Base-by-base conservation (phyloP, 92 coral and sea anemone species). In the Palythoa grandis region DNA sequence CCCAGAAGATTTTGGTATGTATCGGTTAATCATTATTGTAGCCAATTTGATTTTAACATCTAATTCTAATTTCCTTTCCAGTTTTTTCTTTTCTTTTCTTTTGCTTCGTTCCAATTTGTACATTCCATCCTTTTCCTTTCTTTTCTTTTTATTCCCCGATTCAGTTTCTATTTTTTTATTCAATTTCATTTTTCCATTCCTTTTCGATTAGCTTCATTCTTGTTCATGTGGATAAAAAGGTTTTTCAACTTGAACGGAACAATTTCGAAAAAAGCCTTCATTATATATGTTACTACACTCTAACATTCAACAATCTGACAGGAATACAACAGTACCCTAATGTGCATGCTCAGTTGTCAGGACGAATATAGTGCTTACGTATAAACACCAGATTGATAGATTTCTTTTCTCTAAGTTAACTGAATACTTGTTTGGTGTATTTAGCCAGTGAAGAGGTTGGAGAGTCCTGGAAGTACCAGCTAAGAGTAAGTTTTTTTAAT, bases 381-480 rank as follows among this genome's bases (percentile, higher is more conserved):
- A 29, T 1, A 29, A 29, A 29, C 35, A 29, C 35, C 35, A 29
- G 35, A 29, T 29, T 29, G 35, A 29, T 29, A 0, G 35, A 29
- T 29, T 29, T 29, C 35, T 29, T 29, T 29, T 29, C 35, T 29
- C 0, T 0, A 3, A 43, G 3, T 63, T 63, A 63, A 63, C 19
- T 63, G 69, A 63, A 11, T 63, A n/a, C 19, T 78, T 79, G 58
- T 72, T 77, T 58, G 23, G 37, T 77, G 2, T 77, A 56, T 65
- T 19, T 85, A 96, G 98, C 92, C 9, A 93, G 84, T 74, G 98
- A 96, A 83, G 98, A 96, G 40, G 98, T 91, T 65, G 98, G 98
- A 10, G 98, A 96, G 69, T 93, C 98, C 8, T 96, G 98, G 98
- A 84, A 96, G 24, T 96, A 95, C 73, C 98, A 95, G 82, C 86